Conservation (phyloP, 2,797 vertebrate genomes). For the Enteromius radiatus region DNA sequence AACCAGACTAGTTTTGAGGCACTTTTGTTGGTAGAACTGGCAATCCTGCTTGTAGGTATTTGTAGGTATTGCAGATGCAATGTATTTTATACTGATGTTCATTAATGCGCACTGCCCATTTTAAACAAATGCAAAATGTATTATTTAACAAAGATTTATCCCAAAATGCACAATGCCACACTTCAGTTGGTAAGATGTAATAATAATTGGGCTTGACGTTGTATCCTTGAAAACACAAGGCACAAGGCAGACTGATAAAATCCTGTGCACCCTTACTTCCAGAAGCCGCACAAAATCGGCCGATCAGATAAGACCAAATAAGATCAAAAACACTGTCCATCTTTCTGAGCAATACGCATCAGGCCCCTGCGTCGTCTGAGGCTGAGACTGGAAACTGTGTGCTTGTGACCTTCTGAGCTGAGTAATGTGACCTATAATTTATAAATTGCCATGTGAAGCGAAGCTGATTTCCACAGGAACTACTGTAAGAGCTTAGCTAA, state of each 20-base stretch:
- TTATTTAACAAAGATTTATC: neutral
- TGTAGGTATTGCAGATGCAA: neutral
- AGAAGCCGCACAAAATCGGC: neutral
- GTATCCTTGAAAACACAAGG: no score
- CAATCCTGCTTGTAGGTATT: neutral
- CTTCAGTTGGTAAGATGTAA: neutral
- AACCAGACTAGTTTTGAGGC: neutral
- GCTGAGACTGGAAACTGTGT: neutral
- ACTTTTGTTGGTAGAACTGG: neutral
- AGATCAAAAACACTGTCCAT: constrained; percentile 5
- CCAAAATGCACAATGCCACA: neutral
- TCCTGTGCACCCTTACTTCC: neutral
- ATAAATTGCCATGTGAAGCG: constrained; percentile 43
- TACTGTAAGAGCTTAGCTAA: constrained; percentile 55
- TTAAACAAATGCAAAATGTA: neutral
- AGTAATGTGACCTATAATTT: constrained; percentile 55
- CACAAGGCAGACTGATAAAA: neutral
- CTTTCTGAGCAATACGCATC: neutral
- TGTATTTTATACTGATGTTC: neutral
- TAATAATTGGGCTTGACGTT: neutral
- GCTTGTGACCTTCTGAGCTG: constrained; percentile 48
- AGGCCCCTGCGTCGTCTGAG: neutral
- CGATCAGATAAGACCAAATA: neutral
- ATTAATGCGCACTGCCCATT: neutral
- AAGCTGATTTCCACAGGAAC: constrained; percentile 47